Evolutionary conservation across 92 coral and sea anemone species (phyloP), one percentile per base, ranked within the genome.

Genomic region (Scolanthus callimorphus): DNA sequence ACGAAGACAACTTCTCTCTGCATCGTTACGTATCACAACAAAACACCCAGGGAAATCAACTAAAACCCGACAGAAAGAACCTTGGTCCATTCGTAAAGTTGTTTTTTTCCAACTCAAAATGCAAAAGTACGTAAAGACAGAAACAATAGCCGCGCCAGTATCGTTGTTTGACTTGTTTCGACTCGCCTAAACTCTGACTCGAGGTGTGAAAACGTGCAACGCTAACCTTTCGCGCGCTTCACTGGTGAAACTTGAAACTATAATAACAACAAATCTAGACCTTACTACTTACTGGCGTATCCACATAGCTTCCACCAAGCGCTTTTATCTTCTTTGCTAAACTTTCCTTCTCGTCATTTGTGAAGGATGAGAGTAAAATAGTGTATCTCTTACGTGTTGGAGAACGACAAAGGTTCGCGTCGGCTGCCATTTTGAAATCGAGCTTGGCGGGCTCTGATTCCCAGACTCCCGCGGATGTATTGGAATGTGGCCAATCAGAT

Each of bases 251-350:
- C 41, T 6, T 34, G 17, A 20, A 44, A 39, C 24, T 20, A 39
- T 25, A 9, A 2, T 13, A 43, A 2, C 2, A 30, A 12, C 59
- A 27, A 3, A 11, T 17, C 28, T 17, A 11, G 9, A 54, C n/a
- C n/a, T n/a, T n/a, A n/a, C n/a, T n/a, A n/a, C 98, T 66, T 37
- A 94, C 99, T 65, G 89, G 90, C 46, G 88, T 70, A 27, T 94
- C 99, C 1, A 71, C 3, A 56, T 81, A 94, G 17, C 71, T 81
- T 11, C 99, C 99, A 37, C 99, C 96, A 31, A 94, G 83, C 4
- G 65, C 57, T 64, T 74, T 64, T 53, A 94, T 94, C 49, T 55
- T 55, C n/a, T 31, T 54, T 1, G 86, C 79, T 3, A 94, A 57
- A 19, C 65, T 65, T 58, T 46, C 49, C 50, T 83, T 84, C 65